Conservation (phyloP, 2,888 invertebrate species). For the Ptychoptera contaminata region DNA sequence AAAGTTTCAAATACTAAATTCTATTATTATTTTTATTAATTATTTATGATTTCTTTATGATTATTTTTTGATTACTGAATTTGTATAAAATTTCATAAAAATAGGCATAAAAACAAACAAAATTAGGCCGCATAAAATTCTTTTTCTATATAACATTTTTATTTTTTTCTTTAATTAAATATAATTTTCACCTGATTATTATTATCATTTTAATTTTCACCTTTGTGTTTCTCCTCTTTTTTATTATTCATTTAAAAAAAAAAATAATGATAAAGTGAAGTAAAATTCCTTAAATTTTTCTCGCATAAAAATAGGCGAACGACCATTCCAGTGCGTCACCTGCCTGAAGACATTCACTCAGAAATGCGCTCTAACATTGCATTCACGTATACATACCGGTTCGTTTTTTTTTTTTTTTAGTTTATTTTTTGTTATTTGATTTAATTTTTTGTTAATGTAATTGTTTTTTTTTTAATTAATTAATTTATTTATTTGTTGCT, state of each 20-base stretch:
- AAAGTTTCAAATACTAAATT: neutral
- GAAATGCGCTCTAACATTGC: slow-evolving; percentile 46
- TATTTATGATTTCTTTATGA: too few relatives aligned
- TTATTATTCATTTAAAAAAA: too few relatives aligned
- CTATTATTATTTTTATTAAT: neutral
- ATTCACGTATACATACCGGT: slow-evolving; percentile 46
- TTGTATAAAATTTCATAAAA: neutral
- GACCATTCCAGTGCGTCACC: slow-evolving; percentile 45
- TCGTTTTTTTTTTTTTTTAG: slow-evolving; percentile 23
- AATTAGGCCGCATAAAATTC: neutral
- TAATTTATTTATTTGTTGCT: slow-evolving; percentile 3
- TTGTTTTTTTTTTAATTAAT: slow-evolving; percentile 2
- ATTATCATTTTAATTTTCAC: slow-evolving; percentile 2
- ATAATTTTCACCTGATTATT: neutral
- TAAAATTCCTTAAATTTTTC: slow-evolving; percentile 1
- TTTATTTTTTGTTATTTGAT: neutral
- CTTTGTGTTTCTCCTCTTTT: too few relatives aligned
- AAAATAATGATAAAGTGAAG: slow-evolving; percentile 3
- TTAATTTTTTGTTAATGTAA: slow-evolving; percentile 4
- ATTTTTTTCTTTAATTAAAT: neutral
- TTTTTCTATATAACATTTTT: too few relatives aligned
- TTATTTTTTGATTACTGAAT: too few relatives aligned
- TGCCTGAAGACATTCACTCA: slow-evolving; percentile 47
- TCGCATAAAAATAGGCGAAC: slow-evolving; percentile 31
- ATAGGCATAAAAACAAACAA: neutral